Base-by-base conservation (phyloP, 2,797 vertebrate genomes). In the Hafferia zeledoni region DNA sequence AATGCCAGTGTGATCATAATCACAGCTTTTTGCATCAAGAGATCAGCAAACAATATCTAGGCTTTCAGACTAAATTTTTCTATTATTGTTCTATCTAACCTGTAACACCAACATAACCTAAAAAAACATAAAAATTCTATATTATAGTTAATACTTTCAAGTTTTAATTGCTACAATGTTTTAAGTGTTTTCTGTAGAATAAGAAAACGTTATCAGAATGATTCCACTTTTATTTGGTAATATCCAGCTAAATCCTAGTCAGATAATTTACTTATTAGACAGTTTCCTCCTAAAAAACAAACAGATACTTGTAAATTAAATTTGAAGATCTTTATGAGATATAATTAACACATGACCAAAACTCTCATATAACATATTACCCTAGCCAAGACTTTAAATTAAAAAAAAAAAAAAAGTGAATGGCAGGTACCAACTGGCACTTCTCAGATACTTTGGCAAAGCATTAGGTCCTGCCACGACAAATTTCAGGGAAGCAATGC, bases 381-480 rank as follows among this genome's bases (percentile, higher is more conserved):
- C 23, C 55, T 74, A 90, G 87, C 50, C 83, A 82, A 76, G 35
- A 50, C 5, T 41, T 78, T 3, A 76, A 56, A 74, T 77, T 77
- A 50, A 28, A 41, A 75, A 81, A 74, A 56, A 74, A 56, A 77
- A 46, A 60, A 44, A 7, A 27, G 19, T 89, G 90, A 96, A 63
- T 95, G 90, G 86, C 90, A 94, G 86, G 65, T 81, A 71, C 88
- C 90, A 94, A 12, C 81, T 92, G 96, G 74, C 87, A 94, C 67
- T 63, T 82, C 70, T 64, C 63, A 65, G 60, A 83, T 53, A 61
- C 10, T 61, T 41, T 89, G 68, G 60, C 87, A 94, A 83, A 80
- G 46, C 27, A 17, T 49, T 56, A 46, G 8, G 15, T 39, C 46
- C 68, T 83, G 49, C 82, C 69, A 46, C 13, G 5, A 84, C 55